Percentiles rank a stretch among this genome's conserved stretches.
Evolutionary conservation across 2,888 invertebrate genomes (phyloP).

Genomic region (Cactoblastis cactorum): DNA sequence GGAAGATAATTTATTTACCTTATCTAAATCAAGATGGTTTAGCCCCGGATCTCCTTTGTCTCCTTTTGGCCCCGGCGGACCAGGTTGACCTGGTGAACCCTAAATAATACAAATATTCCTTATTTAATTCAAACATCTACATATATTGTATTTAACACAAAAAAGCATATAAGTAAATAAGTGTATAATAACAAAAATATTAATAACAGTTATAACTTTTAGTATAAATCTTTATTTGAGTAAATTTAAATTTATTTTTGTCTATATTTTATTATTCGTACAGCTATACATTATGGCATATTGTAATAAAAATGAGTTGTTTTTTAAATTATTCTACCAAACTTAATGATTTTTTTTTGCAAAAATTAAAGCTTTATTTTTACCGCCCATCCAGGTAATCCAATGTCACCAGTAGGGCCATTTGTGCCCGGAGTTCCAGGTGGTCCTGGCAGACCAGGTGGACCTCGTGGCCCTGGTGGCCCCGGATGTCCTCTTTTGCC

Average conservation of each 20-base stretch:
- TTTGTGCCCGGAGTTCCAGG: slow-evolving; percentile 85
- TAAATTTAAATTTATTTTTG: too few relatives aligned
- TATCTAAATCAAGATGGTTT: slow-evolving; percentile 54
- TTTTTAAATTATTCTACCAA: too few relatives aligned
- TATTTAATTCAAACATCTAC: neutral
- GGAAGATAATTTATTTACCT: slow-evolving; percentile 45
- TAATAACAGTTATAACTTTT: too few relatives aligned
- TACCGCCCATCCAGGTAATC: slow-evolving; percentile 88
- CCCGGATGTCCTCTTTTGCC: slow-evolving; percentile 87
- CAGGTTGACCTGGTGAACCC: slow-evolving; percentile 87
- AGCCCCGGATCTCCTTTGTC: slow-evolving; percentile 84
- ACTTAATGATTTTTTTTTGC: too few relatives aligned
- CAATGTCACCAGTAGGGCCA: slow-evolving; percentile 86
- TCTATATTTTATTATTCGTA: too few relatives aligned
- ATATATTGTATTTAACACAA: too few relatives aligned
- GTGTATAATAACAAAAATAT: too few relatives aligned
- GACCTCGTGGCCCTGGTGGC: slow-evolving; percentile 87
- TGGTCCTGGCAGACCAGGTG: slow-evolving; percentile 84
- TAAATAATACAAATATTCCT: slow-evolving; percentile 21
- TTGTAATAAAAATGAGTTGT: too few relatives aligned
- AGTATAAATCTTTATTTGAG: too few relatives aligned
- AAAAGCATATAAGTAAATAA: too few relatives aligned
- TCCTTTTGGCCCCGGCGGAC: slow-evolving; percentile 81
- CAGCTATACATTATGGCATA: too few relatives aligned
- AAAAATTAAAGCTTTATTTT: slow-evolving; percentile 14